Base-by-base conservation (phyloP, 35 echinoderm and acorn worm genomes). In the Lytechinus pictus region DNA sequence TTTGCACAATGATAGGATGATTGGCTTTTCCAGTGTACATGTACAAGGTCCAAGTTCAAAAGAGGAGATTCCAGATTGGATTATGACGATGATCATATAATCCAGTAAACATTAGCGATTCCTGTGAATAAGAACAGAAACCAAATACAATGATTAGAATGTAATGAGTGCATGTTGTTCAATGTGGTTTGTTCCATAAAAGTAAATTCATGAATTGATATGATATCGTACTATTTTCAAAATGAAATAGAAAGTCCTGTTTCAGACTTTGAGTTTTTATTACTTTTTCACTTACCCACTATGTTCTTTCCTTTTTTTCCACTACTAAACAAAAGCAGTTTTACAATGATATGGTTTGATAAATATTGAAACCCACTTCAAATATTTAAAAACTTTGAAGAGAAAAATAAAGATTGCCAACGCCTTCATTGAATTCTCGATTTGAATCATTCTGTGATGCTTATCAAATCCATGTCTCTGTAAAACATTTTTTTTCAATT, bases 31-130 rank as follows among this genome's bases (percentile, higher is more conserved):
- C 19, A n/a, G 9, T 58, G 66, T 79, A 16, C 6, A 19, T n/a
- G 19, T 79, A 79, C 19, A 79, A 79, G 66, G 66, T 79, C 66
- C 66, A 79, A 79, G 66, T 79, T 79, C 66, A 79, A 79, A 79
- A 16, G n/a, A 24, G 4, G 19, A n/a, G n/a, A 6, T 19, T 79
- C 66, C 6, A 24, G 16, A 79, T 16, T 16, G 66, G 66, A 16
- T 79, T 79, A 79, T 6, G 66, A 6, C 4, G 66, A 24, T 79
- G 66, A 79, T n/a, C 4, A 79, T n/a, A 79, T 79, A 79, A 79
- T 79, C 66, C 19, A 79, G 66, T 79, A 79, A 24, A 79, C 66
- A 79, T 14, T 19, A 5, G 16, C 7, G 4, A 7, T 79, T 79
- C 66, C 66, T 79, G 66, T 24, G n/a, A 24, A 79, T 19, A 16